Base-by-base conservation (phyloP, 2,797 vertebrate genomes). In the Pogoniulus pusillus region DNA sequence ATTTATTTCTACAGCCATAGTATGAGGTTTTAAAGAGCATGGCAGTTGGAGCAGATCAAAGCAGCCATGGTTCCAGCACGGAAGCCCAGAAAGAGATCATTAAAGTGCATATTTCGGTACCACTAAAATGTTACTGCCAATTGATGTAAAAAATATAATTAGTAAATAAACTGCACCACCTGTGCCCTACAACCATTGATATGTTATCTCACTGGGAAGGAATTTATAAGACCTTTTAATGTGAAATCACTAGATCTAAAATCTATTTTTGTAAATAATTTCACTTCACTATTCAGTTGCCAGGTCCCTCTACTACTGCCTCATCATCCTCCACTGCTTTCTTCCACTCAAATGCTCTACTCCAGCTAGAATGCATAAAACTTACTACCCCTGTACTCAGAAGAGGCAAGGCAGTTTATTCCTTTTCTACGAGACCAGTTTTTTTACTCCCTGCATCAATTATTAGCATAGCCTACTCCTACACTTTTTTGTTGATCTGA, bases 151-250 rank as follows among this genome's bases (percentile, higher is more conserved):
- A 81, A 87, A 83, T 24, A n/a, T 24, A 82, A 63, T 72, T 84
- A 90, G 91, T 87, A 94, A 93, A 95, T 90, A 94, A 93, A 94
- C 90, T 18, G 39, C 63, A 79, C 86, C 86, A 93, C 91, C 91
- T 90, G 84, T 80, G 91, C 64, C 82, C 73, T 71, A 82, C 57
- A 75, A 49, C 60, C 69, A 87, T 19, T 85, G 82, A 73, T 34
- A 66, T 5, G 57, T 57, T 90, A 94, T 53, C 71, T 83, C 64
- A 90, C 83, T 84, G 91, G 60, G 62, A 90, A 85, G 43, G 84
- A 91, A 94, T 93, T 89, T 91, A 27, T 66, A 91, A 75, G 43
- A 87, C 59, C 37, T 88, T 91, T 90, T 69, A 80, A 88, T 91
- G 84, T 77, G 34, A 82, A 87, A 43, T 68, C 82, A 85, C 49